Percentiles rank a stretch among this genome's conserved stretches.
Evolutionary conservation across 2,888 invertebrate genomes (phyloP).

Genomic region (Pammene aurita): DNA sequence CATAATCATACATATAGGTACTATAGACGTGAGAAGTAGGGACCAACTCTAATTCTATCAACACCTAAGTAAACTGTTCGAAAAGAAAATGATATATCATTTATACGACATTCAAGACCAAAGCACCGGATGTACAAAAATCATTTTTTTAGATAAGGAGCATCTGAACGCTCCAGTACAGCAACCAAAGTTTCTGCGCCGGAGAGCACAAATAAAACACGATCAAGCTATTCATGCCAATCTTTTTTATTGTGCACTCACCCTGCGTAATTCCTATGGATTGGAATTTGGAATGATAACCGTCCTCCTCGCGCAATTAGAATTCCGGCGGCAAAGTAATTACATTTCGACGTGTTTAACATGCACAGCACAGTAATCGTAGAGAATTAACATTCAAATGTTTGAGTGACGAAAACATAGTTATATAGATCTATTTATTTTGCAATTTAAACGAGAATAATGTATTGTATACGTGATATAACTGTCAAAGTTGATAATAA

Average conservation of each 20-base stretch:
- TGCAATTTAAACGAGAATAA: not conserved
- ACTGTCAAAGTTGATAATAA: too few relatives aligned
- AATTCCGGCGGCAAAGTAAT: conserved; percentile 20
- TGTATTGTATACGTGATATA: too few relatives aligned
- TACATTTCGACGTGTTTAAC: conserved; percentile 16
- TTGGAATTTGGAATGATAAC: conserved; percentile 63
- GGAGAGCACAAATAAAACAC: conserved; percentile 65
- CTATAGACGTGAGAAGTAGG: too few relatives aligned
- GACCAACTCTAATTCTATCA: too few relatives aligned
- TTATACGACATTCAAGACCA: not conserved
- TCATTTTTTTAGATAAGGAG: not conserved
- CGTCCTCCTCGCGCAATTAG: conserved; percentile 27
- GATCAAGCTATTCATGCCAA: conserved; percentile 56
- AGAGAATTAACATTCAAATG: not conserved
- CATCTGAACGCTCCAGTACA: not conserved
- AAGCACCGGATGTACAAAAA: not conserved
- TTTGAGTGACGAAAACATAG: not conserved
- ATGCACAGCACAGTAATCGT: not conserved
- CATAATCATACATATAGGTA: too few relatives aligned
- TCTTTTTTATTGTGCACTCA: conserved; percentile 70
- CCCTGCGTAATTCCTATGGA: conserved; percentile 58
- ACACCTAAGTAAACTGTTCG: too few relatives aligned
- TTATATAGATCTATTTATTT: not conserved
- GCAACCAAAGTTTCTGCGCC: conserved; percentile 45
- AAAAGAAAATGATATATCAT: too few relatives aligned